A percentile compares a stretch with the other conserved stretches of the same genome.
Evolutionary conservation across 2,888 invertebrate species (phyloP).

Genomic region (Tetramorium bicarinatum): DNA sequence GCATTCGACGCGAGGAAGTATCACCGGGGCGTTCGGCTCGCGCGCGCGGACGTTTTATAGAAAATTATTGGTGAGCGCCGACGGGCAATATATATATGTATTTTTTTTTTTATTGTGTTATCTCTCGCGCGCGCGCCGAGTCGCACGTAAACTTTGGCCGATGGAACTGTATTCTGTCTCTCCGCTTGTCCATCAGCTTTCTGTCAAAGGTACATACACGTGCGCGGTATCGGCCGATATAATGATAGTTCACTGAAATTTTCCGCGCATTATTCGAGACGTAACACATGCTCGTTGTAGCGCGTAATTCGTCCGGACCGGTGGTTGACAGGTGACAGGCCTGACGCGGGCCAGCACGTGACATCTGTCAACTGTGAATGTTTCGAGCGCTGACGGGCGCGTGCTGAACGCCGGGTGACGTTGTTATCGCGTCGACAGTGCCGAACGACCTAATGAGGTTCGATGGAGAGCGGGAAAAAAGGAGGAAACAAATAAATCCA

Average conservation of each 20-base stretch:
- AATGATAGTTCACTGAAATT: constrained; percentile 77
- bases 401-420: constrained; percentile 69
- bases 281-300: constrained; percentile 79
- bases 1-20: constrained; percentile 50
- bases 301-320: constrained; percentile 83
- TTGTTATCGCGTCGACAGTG: constrained; percentile 76
- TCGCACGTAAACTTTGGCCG: constrained; percentile 44
- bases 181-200: constrained; percentile 73
- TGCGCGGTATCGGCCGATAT: constrained; percentile 68
- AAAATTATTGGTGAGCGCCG: constrained; percentile 54
- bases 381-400: constrained; percentile 80
- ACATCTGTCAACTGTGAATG: constrained; percentile 84
- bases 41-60: constrained; percentile 44
- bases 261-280: constrained; percentile 78
- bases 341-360: constrained; percentile 82
- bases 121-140: constrained; percentile 32
- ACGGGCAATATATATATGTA: constrained; percentile 41
- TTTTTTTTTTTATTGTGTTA: constrained; percentile 47
- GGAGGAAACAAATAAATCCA: constrained; percentile 54
- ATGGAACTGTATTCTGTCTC: constrained; percentile 62
- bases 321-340: constrained; percentile 83
- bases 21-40: constrained; percentile 34
- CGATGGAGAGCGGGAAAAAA: constrained; percentile 59
- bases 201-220: constrained; percentile 67
- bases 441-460: constrained; percentile 72